These are phyloP conservation scores for Telmatochromis bifrenatus DNA, from an alignment of 2,113 vertebrate genomes.

Conservation along the genomic window DNA sequence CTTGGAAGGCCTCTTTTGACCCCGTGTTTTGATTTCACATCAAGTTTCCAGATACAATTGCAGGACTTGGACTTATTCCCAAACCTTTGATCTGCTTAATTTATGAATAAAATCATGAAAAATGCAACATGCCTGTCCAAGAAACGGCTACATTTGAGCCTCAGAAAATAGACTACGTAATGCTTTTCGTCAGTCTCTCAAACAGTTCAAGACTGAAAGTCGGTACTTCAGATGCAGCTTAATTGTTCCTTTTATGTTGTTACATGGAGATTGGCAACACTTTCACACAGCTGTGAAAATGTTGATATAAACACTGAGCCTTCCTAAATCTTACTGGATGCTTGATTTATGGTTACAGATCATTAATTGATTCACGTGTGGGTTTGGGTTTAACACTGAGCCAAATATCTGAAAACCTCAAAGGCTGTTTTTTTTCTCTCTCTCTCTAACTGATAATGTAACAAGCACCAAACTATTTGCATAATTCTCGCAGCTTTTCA, in stretches of 20 bases:
- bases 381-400: background rate
- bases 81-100: background rate
- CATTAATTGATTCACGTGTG: background rate
- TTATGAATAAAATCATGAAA: fast-evolving
- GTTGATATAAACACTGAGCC: fast-evolving
- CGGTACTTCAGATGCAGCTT: background rate
- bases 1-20: background rate
- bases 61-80: background rate
- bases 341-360: background rate
- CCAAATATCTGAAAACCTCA: background rate
- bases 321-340: background rate
- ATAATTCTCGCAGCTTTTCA: background rate
- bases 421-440: background rate
- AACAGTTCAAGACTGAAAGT: background rate
- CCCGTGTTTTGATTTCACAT: background rate
- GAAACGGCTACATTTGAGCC: fast-evolving
- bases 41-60: background rate
- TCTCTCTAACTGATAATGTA: background rate
- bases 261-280: too few species aligned
- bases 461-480: background rate
- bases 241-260: fast-evolving
- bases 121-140: background rate
- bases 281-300: background rate
- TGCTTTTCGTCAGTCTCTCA: background rate
- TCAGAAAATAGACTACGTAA: background rate